Conservation (phyloP, 1,140 invertebrate genomes). For the Conus ventricosus region DNA sequence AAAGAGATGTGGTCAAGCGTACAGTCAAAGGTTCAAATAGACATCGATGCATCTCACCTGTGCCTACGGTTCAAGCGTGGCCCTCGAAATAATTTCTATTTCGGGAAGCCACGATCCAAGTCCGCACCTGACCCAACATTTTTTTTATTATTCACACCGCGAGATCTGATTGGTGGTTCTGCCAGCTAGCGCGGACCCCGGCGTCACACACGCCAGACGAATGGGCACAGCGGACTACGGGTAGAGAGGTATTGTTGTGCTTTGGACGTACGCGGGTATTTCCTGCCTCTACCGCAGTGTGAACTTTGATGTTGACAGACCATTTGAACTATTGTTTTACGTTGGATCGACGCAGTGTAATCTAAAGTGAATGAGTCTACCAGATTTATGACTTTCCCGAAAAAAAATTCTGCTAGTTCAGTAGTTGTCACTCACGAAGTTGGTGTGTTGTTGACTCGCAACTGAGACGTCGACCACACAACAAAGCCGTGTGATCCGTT, state of each 20-base stretch:
- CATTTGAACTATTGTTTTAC: not conserved
- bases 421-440: too few relatives aligned
- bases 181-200: slow-evolving; percentile 3
- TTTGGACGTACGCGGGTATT: slow-evolving; percentile 20
- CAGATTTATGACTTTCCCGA: not conserved
- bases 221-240: not conserved
- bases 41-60: too few relatives aligned
- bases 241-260: not conserved
- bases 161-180: slow-evolving; percentile 17
- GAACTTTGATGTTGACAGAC: slow-evolving; percentile 5
- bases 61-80: too few relatives aligned
- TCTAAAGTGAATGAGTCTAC: not conserved
- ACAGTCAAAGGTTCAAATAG: too few relatives aligned
- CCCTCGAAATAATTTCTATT: too few relatives aligned
- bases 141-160: not conserved
- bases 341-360: not conserved
- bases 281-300: not conserved
- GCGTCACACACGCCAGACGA: not conserved
- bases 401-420: not conserved
- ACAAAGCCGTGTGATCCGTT: not conserved
- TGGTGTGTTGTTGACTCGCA: too few relatives aligned
- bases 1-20: too few relatives aligned
- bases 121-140: not conserved
- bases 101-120: not conserved
- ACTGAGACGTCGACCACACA: not conserved